Conservation (phyloP, 2,888 invertebrate genomes). For the Mesorhabditis spiculigera region DNA sequence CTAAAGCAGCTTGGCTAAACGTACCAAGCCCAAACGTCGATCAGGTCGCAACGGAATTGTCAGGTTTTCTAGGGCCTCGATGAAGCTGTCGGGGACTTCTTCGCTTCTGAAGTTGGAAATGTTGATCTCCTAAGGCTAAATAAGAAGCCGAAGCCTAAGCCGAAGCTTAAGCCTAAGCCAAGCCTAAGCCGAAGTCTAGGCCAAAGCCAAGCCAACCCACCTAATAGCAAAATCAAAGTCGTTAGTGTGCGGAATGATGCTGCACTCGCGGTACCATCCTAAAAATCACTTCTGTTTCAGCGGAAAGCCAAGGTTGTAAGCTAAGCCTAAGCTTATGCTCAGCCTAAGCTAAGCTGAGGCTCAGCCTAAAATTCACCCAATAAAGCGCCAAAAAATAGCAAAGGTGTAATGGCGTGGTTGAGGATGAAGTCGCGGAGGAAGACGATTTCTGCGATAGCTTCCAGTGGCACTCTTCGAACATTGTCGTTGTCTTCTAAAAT, state of each 20-base stretch:
- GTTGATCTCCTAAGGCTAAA: too few species aligned
- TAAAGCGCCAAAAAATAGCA: background rate
- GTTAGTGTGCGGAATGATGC: background rate
- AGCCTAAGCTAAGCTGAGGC: too few species aligned
- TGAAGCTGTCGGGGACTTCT: too few species aligned
- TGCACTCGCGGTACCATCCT: background rate
- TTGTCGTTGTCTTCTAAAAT: too few species aligned
- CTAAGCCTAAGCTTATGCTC: background rate
- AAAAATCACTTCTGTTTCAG: background rate
- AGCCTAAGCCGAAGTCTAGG: too few species aligned
- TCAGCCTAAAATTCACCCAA: background rate
- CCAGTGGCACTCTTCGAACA: background rate
- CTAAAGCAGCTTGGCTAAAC: background rate
- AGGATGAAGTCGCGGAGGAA: background rate
- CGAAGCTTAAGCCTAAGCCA: too few species aligned
- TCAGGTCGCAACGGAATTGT: too few species aligned
- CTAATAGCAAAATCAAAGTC: constrained; percentile 3
- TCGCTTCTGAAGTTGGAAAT: too few species aligned
- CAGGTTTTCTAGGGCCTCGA: too few species aligned
- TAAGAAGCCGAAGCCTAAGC: background rate
- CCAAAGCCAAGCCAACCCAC: background rate
- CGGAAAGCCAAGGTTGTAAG: background rate
- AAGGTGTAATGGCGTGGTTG: background rate
- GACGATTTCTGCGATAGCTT: background rate
- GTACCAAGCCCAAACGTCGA: background rate